These are phyloP conservation scores for Homalodisca vitripennis DNA, from an alignment of 1,140 invertebrate species.

Conservation along the genomic window DNA sequence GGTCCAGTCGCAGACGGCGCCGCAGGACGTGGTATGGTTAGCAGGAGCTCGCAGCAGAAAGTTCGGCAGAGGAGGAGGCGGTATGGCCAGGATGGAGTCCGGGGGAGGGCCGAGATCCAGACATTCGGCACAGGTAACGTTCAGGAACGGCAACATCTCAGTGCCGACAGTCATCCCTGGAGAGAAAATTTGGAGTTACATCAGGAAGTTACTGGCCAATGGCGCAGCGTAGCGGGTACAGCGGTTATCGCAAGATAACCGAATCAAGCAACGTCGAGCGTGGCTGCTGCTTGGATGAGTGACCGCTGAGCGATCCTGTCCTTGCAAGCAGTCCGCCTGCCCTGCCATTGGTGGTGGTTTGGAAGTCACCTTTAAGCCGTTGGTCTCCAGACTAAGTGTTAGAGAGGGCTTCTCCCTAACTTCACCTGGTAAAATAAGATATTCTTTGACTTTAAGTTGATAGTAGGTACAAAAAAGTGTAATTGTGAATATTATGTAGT, in stretches of 20 bases:
- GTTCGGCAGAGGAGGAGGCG: slow-evolving; percentile 74
- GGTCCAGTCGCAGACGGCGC: slow-evolving; percentile 29
- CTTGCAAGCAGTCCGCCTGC: too few relatives aligned
- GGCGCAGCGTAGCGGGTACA: not conserved
- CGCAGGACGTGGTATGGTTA: slow-evolving; percentile 28
- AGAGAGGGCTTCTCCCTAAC: too few relatives aligned
- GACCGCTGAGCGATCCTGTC: not conserved
- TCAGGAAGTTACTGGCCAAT: not conserved
- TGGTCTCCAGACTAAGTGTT: too few relatives aligned
- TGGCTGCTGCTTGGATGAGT: not conserved
- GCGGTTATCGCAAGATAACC: not conserved
- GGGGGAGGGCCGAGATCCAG: slow-evolving; percentile 75
- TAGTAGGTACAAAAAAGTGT: too few relatives aligned
- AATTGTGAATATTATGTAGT: too few relatives aligned
- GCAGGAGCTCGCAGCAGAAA: slow-evolving; percentile 57
- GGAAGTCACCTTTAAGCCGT: too few relatives aligned
- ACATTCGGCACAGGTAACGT: slow-evolving; percentile 34
- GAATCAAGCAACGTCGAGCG: not conserved
- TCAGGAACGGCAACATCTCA: slow-evolving; percentile 36
- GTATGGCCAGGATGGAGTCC: slow-evolving; percentile 72
- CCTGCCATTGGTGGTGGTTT: too few relatives aligned
- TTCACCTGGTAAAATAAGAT: too few relatives aligned
- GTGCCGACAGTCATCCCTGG: slow-evolving; percentile 25
- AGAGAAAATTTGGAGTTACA: not conserved
- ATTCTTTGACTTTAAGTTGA: too few relatives aligned